Percentiles rank a stretch among this genome's conserved stretches.
Conservation (phyloP, 2,888 invertebrate genomes). For the Pristionchus fissidentatus region DNA sequence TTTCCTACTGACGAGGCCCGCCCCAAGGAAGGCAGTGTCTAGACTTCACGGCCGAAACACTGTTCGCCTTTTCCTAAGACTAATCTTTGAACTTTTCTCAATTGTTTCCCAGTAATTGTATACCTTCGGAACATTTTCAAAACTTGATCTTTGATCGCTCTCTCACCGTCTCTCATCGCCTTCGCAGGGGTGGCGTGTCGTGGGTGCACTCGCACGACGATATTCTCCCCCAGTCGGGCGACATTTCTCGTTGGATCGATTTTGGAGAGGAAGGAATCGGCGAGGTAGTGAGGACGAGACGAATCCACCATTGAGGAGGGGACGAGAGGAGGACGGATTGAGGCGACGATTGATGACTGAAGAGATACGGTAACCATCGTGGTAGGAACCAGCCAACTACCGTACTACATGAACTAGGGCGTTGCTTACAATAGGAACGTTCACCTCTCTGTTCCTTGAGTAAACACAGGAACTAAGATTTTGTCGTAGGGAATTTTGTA, state of each 20-base stretch:
- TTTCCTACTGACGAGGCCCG: too few species aligned
- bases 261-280: not conserved
- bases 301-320: slow-evolving; percentile 1
- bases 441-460: too few species aligned
- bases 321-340: slow-evolving; percentile 27
- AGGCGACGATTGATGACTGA: slow-evolving; percentile 6
- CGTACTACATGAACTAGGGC: too few species aligned
- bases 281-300: not conserved
- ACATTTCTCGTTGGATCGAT: slow-evolving; percentile 34
- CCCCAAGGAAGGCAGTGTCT: too few species aligned
- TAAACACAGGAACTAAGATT: too few species aligned
- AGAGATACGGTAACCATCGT: not conserved
- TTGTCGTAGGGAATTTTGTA: too few species aligned
- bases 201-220: slow-evolving; percentile 9
- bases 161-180: not conserved
- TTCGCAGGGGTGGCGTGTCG: slow-evolving; percentile 18
- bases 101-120: not conserved
- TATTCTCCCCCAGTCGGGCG: not conserved
- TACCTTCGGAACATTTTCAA: not conserved
- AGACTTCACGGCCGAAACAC: too few species aligned
- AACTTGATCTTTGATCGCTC: not conserved
- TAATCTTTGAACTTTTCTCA: not conserved
- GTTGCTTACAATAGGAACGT: too few species aligned
- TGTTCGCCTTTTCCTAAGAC: too few species aligned
- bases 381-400: too few species aligned